Conservation (phyloP, 1,140 invertebrate genomes). For the Hetaerina americana region DNA sequence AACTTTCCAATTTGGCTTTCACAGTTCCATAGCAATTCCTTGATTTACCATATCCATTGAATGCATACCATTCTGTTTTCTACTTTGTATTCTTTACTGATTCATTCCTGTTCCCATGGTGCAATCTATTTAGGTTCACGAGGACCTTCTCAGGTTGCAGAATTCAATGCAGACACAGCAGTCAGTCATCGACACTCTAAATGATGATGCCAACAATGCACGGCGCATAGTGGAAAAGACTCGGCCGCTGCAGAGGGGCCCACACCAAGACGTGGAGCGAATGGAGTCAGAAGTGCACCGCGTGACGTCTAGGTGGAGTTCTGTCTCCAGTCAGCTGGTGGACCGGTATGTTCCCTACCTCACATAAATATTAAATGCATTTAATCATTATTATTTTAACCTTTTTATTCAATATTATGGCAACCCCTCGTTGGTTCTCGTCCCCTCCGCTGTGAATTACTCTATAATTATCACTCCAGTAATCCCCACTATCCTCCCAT, state of each 20-base stretch:
- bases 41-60: no score
- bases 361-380: background rate
- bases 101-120: no score
- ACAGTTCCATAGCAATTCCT: no score
- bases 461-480: no score
- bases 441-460: no score
- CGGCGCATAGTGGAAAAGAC: slow-evolving; percentile 76
- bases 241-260: slow-evolving; percentile 45
- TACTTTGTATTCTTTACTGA: no score
- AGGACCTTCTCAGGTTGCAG: slow-evolving; percentile 65
- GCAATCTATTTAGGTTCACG: slow-evolving; percentile 39
- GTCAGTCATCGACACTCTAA: slow-evolving; percentile 74
- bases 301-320: slow-evolving; percentile 79
- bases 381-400: background rate
- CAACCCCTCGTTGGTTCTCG: no score
- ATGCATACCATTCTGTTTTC: no score
- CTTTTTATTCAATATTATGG: no score
- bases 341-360: slow-evolving; percentile 64
- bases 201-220: slow-evolving; percentile 76
- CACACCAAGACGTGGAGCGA: slow-evolving; percentile 73
- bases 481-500: background rate
- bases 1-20: no score
- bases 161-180: slow-evolving; percentile 71
- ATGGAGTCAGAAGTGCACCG: slow-evolving; percentile 87
- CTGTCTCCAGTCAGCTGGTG: slow-evolving; percentile 75